Evolutionary conservation across 1,140 invertebrate genomes (phyloP), one percentile per base, ranked within the genome.

Genomic region (Sitophilus oryzae): DNA sequence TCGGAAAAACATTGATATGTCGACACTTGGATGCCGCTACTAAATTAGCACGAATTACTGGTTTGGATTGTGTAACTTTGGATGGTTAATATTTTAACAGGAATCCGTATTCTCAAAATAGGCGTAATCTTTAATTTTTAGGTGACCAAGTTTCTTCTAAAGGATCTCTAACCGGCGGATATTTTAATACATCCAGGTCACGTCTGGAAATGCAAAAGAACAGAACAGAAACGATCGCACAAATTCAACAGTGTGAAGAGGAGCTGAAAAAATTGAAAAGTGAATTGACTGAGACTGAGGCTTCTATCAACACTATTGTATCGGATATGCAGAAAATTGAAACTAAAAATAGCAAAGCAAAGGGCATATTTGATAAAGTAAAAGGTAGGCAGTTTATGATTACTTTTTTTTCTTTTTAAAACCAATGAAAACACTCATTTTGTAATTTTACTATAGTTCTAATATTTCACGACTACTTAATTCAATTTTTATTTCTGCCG

Each of bases 291-390:
- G 83, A 85, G 66, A 90, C 88, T 25, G 94, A 97, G 75, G 79
- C 83, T 9, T 84, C 86, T 59, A 96, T 98, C 56, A 96, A 95
- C 71, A 83, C 84, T 45, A 85, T 94, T 48, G 91, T 97, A 0
- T 93, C 90, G 10, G 93, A 97, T 66, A 96, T 97, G 92, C 93
- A 98, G 65, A 86, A 89, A 60, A 94, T 91, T 2, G 95, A 97
- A 74, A 97, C 93, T 0, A 96, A 95, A 71, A 96, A 96, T 71
- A 93, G 91, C 66, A 95, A 94, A 78, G 89, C 91, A 42, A 94
- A 93, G 73, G 92, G 93, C 67, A 91, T 92, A 45, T 96, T 93
- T 73, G 95, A 98, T 69, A 96, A 96, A 76, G 87, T 96, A 56
- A 94, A 94, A 73, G 92, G 91, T n/a, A n/a, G n/a, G n/a, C n/a